Evolutionary conservation across 1,140 invertebrate species (phyloP), one percentile per base, ranked within the genome.

Genomic region (Thrips palmi): DNA sequence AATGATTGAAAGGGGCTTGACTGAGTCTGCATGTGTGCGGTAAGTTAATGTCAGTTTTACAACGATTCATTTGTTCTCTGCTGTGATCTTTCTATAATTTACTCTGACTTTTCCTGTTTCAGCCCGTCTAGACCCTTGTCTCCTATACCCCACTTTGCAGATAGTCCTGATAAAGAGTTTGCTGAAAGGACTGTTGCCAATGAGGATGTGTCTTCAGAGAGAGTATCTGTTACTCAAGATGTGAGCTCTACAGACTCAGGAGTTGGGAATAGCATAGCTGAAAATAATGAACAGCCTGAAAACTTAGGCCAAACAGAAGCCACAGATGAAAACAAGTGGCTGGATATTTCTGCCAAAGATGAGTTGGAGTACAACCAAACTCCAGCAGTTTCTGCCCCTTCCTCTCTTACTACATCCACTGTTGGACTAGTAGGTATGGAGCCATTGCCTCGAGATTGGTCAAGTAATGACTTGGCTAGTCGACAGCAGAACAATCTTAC

Each of bases 1-100:
- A 48, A 79, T 83, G 62, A 67, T 94, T 40, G 84, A 96, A 56
- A 71, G 74, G 55, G 92, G 92, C 7, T 64, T 96, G 21, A 63
- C 71, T 45, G 70, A 85, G 56, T 75, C 86, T 33, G 84, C 87
- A 10, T 80, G 76, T 60, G 67, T 78, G 50, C 73, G 64, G 80
- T 84, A 59, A 57, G 63, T 61, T 7, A 8, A 37, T 27, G 10
- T 4, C 28, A 37, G 8, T 15, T 29, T 35, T 10, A 24, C 22
- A 23, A 8, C 6, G 30, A 14, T 7, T 11, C 18, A 8, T n/a
- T 25, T 28, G 5, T 29, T 5, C 7, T 24, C 27, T 37, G 4
- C 27, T 27, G 25, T 27, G 7, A n/a, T 27, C n/a, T 27, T 27
- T 27, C n/a, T 27, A 27, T n/a, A 7, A 27, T 15, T 15, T 17